Percentiles rank a stretch among this genome's conserved stretches.
Conservation (phyloP, 2,888 invertebrate species). For the Nematopogon swammerdamellus region DNA sequence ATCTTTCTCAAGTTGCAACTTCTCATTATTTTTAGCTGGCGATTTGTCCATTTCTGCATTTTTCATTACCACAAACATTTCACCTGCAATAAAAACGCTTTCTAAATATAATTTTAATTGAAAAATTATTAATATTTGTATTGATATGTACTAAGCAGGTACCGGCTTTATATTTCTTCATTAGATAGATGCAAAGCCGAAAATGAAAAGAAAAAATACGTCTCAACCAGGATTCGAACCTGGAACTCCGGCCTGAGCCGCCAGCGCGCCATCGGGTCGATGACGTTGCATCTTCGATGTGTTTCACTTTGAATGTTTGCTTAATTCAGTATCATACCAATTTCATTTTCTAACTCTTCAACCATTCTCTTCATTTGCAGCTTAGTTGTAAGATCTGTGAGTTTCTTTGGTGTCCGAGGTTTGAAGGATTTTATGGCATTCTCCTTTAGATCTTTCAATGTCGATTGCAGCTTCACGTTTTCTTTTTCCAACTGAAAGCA, state of each 20-base stretch:
- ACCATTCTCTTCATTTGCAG: constrained; percentile 78
- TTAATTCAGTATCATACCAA: constrained; percentile 42
- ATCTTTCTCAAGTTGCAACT: constrained; percentile 44
- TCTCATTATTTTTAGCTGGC: constrained; percentile 43
- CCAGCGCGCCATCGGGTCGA: no score
- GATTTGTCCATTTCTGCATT: constrained; percentile 51
- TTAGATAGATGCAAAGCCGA: no score
- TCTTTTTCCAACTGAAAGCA: constrained; percentile 60
- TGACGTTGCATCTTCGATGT: no score
- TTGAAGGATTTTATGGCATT: constrained; percentile 65
- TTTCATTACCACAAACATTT: constrained; percentile 59
- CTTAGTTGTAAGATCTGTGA: constrained; percentile 70
- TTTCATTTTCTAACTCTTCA: constrained; percentile 84
- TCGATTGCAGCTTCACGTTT: constrained; percentile 61
- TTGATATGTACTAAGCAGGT: constrained; percentile 1
- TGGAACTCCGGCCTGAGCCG: no score
- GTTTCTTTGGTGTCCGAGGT: constrained; percentile 68
- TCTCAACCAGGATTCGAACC: no score
- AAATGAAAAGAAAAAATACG: no score
- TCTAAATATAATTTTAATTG: no score
- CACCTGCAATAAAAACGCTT: no score
- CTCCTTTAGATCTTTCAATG: constrained; percentile 63
- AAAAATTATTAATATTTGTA: constrained; percentile 5
- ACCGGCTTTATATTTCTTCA: no score
- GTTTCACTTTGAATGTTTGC: not conserved